Evolutionary conservation across 2,113 vertebrate species (phyloP), one percentile per base, ranked within the genome.

Genomic region (Lutjanus erythropterus): DNA sequence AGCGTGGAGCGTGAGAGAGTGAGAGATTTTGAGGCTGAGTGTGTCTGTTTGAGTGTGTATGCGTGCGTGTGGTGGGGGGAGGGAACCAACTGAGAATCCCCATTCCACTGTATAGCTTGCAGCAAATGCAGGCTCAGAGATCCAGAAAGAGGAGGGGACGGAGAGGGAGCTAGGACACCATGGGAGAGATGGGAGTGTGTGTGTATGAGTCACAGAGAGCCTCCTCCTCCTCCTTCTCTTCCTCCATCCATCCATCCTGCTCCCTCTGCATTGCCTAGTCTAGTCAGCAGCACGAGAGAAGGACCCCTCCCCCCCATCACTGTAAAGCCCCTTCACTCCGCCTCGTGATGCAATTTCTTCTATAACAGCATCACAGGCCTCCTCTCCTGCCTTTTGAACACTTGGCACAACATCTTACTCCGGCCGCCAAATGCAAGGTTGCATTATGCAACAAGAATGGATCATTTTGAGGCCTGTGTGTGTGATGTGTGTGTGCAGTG

Each of bases 291-390:
- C 71, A 75, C 49, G 31, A 86, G 56, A 74, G 69, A 70, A 69
- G 35, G 35, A 58, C 78, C 86, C 89, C 75, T 66, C 77, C 86
- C 89, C 82, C 69, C 66, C 12, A 19, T 60, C 67, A 62, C 58
- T 42, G 79, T 77, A 64, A 78, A 84, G 74, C 75, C 78, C 80
- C 72, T 52, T 69, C 61, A 75, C 60, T 88, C n/a, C n/a, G n/a
- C n/a, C n/a, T n/a, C 75, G 27, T 87, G 81, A 90, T 84, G 86
- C 74, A 35, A 77, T 86, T 75, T 91, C 73, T 75, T 91, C 73
- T 82, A 78, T 59, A 70, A 39, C 79, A 78, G 75, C 75, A 77
- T 78, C 83, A 65, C 69, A 70, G 81, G 58, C 61, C 71, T 78
- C 11, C 29, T 79, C 71, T 78, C 11, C 29, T 79, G 67, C 71